Evolutionary conservation across 2,797 vertebrate species (phyloP).

Genomic region (Crenuchus spilurus): DNA sequence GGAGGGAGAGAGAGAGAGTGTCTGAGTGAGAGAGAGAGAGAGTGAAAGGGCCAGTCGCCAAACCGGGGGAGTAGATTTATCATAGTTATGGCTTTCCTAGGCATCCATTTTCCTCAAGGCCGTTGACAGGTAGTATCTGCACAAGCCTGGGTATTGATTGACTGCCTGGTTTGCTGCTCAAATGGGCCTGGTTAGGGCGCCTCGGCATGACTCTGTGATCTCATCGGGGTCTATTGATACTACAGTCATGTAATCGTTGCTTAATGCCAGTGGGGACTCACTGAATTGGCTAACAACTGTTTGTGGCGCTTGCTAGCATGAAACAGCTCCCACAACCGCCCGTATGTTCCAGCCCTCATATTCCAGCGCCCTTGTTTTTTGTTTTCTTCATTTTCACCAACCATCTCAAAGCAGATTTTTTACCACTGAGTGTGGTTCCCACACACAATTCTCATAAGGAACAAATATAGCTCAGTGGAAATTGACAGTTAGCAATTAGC

Average conservation of each 20-base stretch:
- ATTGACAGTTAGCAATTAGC: not conserved
- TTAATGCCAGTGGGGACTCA: constrained; percentile 46
- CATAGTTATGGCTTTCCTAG: constrained; percentile 97
- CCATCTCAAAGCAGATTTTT: not conserved
- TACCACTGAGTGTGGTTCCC: not conserved
- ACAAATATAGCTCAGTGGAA: no score
- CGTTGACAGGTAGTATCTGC: constrained; percentile 93
- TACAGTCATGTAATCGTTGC: constrained; percentile 67
- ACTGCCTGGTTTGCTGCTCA: constrained; percentile 85
- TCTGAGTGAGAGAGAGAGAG: constrained; percentile 29
- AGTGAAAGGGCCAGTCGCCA: constrained; percentile 65
- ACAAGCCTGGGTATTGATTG: constrained; percentile 81
- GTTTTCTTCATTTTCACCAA: not conserved
- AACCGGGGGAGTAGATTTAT: constrained; percentile 91
- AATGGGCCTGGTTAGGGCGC: constrained; percentile 71
- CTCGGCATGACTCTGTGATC: constrained; percentile 66
- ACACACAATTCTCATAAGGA: not conserved
- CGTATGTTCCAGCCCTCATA: not conserved
- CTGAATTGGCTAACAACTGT: constrained; percentile 21
- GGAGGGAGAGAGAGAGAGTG: constrained; percentile 49
- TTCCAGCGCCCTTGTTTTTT: not conserved
- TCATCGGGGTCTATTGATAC: constrained; percentile 64
- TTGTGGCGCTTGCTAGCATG: not conserved
- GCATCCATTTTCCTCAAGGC: constrained; percentile 95
- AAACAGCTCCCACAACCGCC: not conserved